Percentiles rank a stretch among this genome's conserved stretches.
Evolutionary conservation across 2,113 vertebrate genomes (phyloP).

Genomic region (Grammomys surdaster): DNA sequence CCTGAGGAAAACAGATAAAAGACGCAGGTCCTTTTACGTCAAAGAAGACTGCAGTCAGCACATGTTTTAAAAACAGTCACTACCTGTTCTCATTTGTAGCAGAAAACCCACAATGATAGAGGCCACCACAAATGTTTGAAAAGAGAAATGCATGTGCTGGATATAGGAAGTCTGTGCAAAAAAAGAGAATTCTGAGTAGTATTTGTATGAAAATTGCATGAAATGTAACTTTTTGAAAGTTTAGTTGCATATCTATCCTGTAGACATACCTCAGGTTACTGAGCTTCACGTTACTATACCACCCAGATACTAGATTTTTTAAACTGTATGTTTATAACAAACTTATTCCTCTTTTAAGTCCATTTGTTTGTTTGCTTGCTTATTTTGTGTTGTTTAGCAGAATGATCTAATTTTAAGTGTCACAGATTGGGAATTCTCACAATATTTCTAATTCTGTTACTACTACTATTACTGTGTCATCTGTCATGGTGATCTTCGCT

Average conservation of each 20-base stretch:
- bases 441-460: neutral
- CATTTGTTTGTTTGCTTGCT: neutral
- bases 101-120: neutral
- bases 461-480: neutral
- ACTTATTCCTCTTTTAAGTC: neutral
- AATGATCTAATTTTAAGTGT: neutral
- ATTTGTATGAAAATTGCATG: neutral
- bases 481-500: neutral
- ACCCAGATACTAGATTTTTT: neutral
- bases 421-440: neutral
- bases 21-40: too few species aligned
- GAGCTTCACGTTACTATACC: neutral
- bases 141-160: too few species aligned
- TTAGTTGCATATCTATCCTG: neutral
- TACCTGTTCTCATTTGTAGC: neutral
- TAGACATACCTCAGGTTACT: neutral
- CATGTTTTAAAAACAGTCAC: neutral
- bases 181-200: neutral
- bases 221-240: neutral
- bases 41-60: neutral
- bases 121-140: too few species aligned
- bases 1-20: neutral
- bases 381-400: neutral
- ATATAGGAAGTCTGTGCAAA: neutral
- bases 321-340: neutral